Conservation (phyloP, 2,797 vertebrate species). For the Mus minutoides region DNA sequence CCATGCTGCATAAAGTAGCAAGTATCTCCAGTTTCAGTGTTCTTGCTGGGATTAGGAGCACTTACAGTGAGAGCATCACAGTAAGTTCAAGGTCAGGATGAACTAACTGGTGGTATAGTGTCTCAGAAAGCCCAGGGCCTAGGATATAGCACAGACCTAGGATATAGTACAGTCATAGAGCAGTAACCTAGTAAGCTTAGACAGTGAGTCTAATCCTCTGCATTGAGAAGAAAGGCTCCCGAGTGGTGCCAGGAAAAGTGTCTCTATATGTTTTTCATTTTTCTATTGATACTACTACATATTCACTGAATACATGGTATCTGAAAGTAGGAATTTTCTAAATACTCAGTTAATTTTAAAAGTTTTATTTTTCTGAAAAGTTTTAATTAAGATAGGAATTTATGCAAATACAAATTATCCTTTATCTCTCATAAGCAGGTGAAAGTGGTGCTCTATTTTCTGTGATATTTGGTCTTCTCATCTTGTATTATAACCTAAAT, state of each 20-base stretch:
- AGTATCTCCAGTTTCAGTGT: not conserved
- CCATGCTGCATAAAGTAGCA: rapidly evolving
- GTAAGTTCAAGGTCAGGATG: not conserved
- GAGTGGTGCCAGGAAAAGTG: not conserved
- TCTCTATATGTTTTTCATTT: not conserved
- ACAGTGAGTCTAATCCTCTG: not conserved
- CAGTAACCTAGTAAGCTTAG: not conserved
- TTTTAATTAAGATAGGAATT: not conserved
- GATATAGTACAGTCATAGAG: not conserved
- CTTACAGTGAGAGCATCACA: not conserved
- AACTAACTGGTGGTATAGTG: not conserved
- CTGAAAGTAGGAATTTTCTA: not conserved
- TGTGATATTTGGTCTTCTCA: not conserved
- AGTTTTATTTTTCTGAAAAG: not conserved
- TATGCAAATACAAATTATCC: not conserved
- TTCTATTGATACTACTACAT: not conserved
- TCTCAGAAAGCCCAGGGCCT: not conserved
- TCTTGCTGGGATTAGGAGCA: not conserved
- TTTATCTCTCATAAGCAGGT: not conserved
- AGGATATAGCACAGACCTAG: not conserved
- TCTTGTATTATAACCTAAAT: not conserved
- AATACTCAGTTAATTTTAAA: not conserved
- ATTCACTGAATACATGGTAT: not conserved
- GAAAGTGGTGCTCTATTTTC: not conserved
- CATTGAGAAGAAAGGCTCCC: not conserved